Evolutionary conservation across 2,888 invertebrate species (phyloP), one percentile per base, ranked within the genome.

Genomic region (Apotomis capreana): DNA sequence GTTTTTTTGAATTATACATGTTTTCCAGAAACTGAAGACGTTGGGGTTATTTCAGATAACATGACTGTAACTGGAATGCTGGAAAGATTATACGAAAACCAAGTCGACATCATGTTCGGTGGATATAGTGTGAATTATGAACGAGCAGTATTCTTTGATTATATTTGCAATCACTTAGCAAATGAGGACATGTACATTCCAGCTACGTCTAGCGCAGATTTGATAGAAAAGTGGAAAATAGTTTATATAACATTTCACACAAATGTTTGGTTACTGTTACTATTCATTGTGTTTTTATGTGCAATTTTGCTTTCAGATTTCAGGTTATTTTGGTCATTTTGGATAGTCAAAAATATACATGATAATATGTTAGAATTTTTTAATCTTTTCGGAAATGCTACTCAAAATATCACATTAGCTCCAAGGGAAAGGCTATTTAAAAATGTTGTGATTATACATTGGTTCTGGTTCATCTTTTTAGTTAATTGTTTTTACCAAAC

Each of bases 381-480:
- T 0, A 65, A 63, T 44, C 59, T 73, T 37, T 26, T 68, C 37
- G 69, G 73, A 40, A 59, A 49, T 51, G 40, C 49, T 37, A 63
- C 63, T n/a, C 63, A 69, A 54, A 73, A 69, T 15, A 12, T 52
- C 3, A 12, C 26, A 10, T 37, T 73, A 15, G 15, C 46, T 9
- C 40, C 26, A 12, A 69, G 64, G n/a, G 10, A 63, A 37, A 60
- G 12, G 36, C 13, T 65, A 12, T 73, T 37, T 26, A 64, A 73
- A 55, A 68, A 68, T 9, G 46, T 68, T n/a, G 5, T 70, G 15
- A 63, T 76, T 13, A n/a, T 70, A 13, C 46, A 63, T 52, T 75
- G 74, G 73, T 37, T 72, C 3, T 75, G 74, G 74, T 76, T 70
- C 59, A 26, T 67, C 8, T 74, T 75, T 63, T 60, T 75, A n/a